These are phyloP conservation scores for Helarctos malayanus DNA, from an alignment of 2,797 vertebrate genomes.

Conservation along the genomic window DNA sequence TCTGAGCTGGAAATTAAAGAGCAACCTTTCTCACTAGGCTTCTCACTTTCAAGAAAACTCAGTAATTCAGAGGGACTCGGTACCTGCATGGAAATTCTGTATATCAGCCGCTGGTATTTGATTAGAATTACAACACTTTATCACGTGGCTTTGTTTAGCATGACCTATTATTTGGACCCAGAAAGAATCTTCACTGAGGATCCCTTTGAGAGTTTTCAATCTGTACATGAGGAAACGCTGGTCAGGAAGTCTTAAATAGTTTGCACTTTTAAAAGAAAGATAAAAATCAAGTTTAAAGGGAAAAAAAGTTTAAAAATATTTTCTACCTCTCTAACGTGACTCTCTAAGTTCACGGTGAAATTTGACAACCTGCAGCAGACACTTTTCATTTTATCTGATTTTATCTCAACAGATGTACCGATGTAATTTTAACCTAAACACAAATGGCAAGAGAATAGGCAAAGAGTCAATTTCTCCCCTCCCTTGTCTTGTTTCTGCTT, in stretches of 20 bases:
- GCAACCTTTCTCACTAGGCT: background rate
- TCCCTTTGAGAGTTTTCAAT: background rate
- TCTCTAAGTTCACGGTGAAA: background rate
- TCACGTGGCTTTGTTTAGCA: conserved; percentile 31
- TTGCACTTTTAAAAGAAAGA: background rate
- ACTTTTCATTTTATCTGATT: background rate
- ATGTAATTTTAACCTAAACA: background rate
- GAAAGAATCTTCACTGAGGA: background rate
- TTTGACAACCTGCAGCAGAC: background rate
- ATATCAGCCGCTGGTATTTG: background rate
- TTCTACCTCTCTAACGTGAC: background rate
- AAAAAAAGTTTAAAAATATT: background rate
- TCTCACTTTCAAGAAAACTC: background rate
- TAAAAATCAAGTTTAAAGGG: background rate
- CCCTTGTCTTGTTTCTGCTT: background rate
- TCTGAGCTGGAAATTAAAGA: conserved; percentile 5
- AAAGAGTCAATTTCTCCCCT: background rate
- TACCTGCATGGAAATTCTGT: background rate
- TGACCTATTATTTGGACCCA: background rate
- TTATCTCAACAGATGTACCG: background rate
- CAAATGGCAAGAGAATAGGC: background rate
- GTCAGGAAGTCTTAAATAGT: background rate
- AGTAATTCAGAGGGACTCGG: background rate
- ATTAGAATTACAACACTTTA: conserved; percentile 29
- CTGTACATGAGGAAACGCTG: background rate